Evolutionary conservation across 2,888 invertebrate species (phyloP), one percentile per base, ranked within the genome.

Genomic region (Linhomoeus sp.): DNA sequence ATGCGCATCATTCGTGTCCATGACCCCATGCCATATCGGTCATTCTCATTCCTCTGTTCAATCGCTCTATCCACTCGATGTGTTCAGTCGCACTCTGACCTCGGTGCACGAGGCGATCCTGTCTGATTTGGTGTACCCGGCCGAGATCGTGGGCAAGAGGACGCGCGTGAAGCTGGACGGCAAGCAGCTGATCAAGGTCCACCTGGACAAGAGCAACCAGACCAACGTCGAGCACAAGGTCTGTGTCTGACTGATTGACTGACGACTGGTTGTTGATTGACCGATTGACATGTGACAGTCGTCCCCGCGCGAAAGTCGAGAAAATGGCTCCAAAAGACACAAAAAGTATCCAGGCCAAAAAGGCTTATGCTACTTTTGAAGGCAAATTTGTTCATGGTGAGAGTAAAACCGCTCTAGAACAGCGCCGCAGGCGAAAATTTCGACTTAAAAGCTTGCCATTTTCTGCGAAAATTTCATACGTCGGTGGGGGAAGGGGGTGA

Each of bases 211-310:
- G 73, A 84, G 80, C 69, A 90, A 94, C 70, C 92, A 92, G 72
- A 94, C 92, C 52, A 92, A 88, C 59, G 88, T 97, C 71, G 97
- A 94, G 75, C 94, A 94, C 70, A 97, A 97, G 79, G 88, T 90
- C 69, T n/a, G 58, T 56, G n/a, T 41, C 26, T 26, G 26, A 3
- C 24, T 24, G 3, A 5, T 37, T 3, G 19, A 37, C 37, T 12
- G 9, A n/a, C 3, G 5, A 7, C 19, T 37, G 9, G 17, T 17
- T 33, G 12, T 33, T 33, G 9, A 15, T 12, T 33, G 35, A 12
- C 35, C 9, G 15, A 9, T 33, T 33, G 9, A 33, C 15, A 9
- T 15, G 35, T 33, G 9, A 15, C 35, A 9, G 35, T 33, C 15
- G 35, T 9, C 15, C 9, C 15, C 12, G 35, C 15, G 9, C 12